Percentiles rank a stretch among this genome's conserved stretches.
These are phyloP conservation scores for Anorthoa munda DNA, from an alignment of 2,888 invertebrate genomes.

Conservation along the genomic window DNA sequence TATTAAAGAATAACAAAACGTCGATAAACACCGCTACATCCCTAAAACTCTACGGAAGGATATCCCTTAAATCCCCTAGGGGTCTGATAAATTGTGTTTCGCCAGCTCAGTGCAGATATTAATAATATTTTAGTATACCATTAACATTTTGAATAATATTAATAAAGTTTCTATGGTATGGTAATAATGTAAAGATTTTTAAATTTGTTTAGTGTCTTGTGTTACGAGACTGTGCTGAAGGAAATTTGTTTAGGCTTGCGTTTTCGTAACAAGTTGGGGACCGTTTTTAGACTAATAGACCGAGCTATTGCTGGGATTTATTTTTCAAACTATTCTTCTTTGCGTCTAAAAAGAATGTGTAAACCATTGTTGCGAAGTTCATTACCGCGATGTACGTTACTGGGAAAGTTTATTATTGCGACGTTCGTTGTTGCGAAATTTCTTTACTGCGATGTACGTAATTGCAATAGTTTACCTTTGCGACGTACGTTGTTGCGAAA, in stretches of 20 bases:
- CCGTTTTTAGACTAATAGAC: too few relatives aligned
- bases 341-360: too few relatives aligned
- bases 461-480: too few relatives aligned
- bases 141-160: slow-evolving; percentile 56
- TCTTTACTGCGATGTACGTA: too few relatives aligned
- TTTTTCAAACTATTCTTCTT: too few relatives aligned
- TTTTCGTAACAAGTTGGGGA: background rate
- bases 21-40: slow-evolving; percentile 41
- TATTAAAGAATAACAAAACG: too few relatives aligned
- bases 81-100: slow-evolving; percentile 66
- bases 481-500: too few relatives aligned
- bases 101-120: slow-evolving; percentile 56
- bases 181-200: slow-evolving; percentile 26
- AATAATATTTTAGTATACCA: slow-evolving; percentile 63
- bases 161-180: slow-evolving; percentile 45
- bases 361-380: too few relatives aligned
- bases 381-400: too few relatives aligned
- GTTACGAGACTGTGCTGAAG: background rate
- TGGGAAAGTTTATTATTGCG: too few relatives aligned
- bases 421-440: too few relatives aligned
- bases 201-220: background rate
- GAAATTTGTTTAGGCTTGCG: background rate
- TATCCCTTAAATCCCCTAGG: slow-evolving; percentile 65
- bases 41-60: slow-evolving; percentile 49
- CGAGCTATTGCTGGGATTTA: too few relatives aligned